Percentiles rank a stretch among this genome's conserved stretches.
Evolutionary conservation across 2,888 invertebrate species (phyloP).

Genomic region (Pyrrhosoma nymphula): DNA sequence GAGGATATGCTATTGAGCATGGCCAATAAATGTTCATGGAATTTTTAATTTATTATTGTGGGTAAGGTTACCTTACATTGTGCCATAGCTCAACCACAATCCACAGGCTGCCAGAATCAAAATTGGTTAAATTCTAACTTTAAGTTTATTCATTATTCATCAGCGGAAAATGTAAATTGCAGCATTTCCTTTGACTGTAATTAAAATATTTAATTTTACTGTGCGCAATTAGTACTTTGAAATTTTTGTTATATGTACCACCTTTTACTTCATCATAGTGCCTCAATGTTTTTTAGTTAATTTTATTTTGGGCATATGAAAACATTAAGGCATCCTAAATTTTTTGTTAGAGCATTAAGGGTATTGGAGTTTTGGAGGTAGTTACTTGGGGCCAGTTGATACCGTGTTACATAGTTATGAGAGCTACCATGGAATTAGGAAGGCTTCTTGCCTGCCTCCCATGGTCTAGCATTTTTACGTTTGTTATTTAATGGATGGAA

Average conservation of each 20-base stretch:
- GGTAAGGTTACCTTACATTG: constrained; percentile 62
- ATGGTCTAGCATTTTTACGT: constrained; percentile 46
- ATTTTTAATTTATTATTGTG: constrained; percentile 56
- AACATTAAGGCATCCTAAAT: neutral
- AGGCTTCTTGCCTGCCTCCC: constrained; percentile 9
- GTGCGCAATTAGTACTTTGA: neutral
- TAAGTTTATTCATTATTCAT: neutral
- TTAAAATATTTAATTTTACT: constrained; percentile 35
- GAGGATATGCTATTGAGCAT: constrained; percentile 42
- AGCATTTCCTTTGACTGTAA: neutral
- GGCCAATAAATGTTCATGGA: constrained; percentile 50
- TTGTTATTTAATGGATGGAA: constrained; percentile 55
- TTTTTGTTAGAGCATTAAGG: constrained; percentile 54
- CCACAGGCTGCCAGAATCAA: constrained; percentile 43
- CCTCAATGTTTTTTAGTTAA: constrained; percentile 43
- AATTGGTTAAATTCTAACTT: neutral
- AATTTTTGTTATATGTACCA: neutral
- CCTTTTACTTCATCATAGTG: neutral
- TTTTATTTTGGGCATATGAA: constrained; percentile 42
- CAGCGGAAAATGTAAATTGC: neutral
- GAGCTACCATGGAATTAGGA: constrained; percentile 47
- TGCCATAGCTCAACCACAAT: constrained; percentile 59
- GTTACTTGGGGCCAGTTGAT: constrained; percentile 60
- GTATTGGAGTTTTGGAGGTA: constrained; percentile 53
- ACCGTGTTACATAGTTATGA: constrained; percentile 53